phyloP scores from a whole-genome alignment of 2,797 vertebrate species.

The Linurgus olivaceus region DNA sequence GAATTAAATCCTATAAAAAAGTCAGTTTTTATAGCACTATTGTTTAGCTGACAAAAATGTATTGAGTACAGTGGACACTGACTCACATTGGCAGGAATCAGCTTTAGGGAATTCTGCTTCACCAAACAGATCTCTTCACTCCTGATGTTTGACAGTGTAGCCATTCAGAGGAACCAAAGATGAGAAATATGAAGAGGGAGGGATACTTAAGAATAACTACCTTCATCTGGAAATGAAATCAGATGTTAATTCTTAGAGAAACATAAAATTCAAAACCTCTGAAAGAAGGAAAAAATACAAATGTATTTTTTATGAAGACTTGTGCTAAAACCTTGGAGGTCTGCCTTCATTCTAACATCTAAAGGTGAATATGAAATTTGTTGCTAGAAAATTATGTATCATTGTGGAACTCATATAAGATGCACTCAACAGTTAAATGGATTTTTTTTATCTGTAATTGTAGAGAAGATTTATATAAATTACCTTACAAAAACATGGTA shows the following conservation, averaged over 20 bases:
- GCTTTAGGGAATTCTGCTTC: slow-evolving; percentile 26
- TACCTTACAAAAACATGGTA: not conserved
- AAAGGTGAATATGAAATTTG: slow-evolving; percentile 36
- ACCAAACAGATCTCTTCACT: slow-evolving; percentile 11
- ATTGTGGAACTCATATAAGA: slow-evolving; percentile 19
- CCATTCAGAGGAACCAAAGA: not conserved
- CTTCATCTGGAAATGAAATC: not conserved
- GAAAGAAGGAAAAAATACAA: not conserved
- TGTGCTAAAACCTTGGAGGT: slow-evolving; percentile 14
- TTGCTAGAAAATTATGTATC: slow-evolving; percentile 42
- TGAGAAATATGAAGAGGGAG: not conserved
- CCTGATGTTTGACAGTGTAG: not conserved
- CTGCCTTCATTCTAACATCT: slow-evolving; percentile 12
- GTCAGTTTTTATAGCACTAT: not conserved
- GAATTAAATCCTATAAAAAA: slow-evolving; percentile 21
- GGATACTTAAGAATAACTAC: not conserved
- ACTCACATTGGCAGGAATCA: slow-evolving; percentile 16
- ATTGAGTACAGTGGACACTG: not conserved
- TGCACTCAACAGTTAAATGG: slow-evolving; percentile 56
- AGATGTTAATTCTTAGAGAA: not conserved
- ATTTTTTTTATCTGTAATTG: slow-evolving; percentile 59
- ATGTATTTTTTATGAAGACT: slow-evolving; percentile 9
- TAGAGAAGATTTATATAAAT: slow-evolving; percentile 21
- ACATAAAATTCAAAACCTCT: not conserved
- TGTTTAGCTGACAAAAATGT: slow-evolving; percentile 40